These are phyloP conservation scores for Agrenia bidenticulata DNA, from an alignment of 2,888 invertebrate genomes.

Conservation along the genomic window DNA sequence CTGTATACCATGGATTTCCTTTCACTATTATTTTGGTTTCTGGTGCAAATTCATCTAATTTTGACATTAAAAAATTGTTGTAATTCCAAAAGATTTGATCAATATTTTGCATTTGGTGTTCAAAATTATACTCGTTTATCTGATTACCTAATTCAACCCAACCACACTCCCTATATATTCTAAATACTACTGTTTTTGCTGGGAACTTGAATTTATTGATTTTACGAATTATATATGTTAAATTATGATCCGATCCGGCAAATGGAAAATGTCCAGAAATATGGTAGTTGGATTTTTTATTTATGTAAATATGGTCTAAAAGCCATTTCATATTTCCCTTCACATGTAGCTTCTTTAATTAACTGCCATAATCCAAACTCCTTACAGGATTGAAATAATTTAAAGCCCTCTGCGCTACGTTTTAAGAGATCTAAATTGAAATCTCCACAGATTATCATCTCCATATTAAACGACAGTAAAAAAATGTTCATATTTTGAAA, in stretches of 20 bases:
- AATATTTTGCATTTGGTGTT: too few relatives aligned
- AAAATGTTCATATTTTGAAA: background rate
- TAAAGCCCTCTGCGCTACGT: background rate
- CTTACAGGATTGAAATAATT: background rate
- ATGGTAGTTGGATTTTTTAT: background rate
- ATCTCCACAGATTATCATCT: background rate
- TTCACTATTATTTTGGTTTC: too few relatives aligned
- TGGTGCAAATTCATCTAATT: too few relatives aligned
- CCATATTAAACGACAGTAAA: background rate
- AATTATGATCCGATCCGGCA: background rate
- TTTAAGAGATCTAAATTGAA: conserved; percentile 2
- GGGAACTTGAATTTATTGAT: too few relatives aligned
- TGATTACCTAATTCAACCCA: too few relatives aligned
- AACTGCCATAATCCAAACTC: conserved; percentile 1
- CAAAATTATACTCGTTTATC: too few relatives aligned
- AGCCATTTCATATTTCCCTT: background rate
- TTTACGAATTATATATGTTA: too few relatives aligned
- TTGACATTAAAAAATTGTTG: too few relatives aligned
- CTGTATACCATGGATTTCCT: too few relatives aligned
- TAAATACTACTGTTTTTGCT: too few relatives aligned
- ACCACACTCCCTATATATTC: too few relatives aligned
- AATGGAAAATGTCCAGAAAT: conserved; percentile 7
- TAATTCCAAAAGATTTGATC: too few relatives aligned
- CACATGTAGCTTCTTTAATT: background rate
- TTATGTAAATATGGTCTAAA: conserved; percentile 10